Percentiles rank a stretch among this genome's conserved stretches.
phyloP scores from a whole-genome alignment of 2,797 vertebrate genomes.

The Micromesistius poutassou region DNA sequence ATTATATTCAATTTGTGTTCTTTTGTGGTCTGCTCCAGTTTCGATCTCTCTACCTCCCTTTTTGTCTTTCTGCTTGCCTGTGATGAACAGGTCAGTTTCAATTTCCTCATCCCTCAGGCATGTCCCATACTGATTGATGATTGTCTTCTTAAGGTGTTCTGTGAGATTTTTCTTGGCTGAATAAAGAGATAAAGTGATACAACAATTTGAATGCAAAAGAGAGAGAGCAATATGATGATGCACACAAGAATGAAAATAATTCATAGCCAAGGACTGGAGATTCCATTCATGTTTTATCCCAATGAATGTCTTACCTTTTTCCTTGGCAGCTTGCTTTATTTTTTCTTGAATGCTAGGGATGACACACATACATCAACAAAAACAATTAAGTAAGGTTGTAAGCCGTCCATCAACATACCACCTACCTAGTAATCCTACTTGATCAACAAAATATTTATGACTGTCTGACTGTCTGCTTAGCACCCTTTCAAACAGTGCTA shows the following conservation, averaged over 20 bases:
- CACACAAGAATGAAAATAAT: neutral
- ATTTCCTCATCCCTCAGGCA: fast-evolving
- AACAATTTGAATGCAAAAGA: neutral
- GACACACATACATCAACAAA: neutral
- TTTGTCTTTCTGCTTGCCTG: neutral
- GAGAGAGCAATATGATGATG: neutral
- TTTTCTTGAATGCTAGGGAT: neutral
- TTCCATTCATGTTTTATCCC: neutral
- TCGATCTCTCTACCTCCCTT: neutral
- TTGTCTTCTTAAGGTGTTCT: neutral
- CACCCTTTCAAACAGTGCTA: too few species aligned
- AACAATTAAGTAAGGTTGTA: neutral
- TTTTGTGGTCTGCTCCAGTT: neutral
- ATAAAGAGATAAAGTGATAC: neutral
- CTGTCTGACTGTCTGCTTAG: too few species aligned
- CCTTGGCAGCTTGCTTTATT: neutral
- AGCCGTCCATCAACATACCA: too few species aligned
- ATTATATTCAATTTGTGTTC: neutral
- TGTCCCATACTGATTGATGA: neutral
- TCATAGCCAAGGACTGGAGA: neutral
- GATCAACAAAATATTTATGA: too few species aligned
- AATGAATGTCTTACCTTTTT: neutral
- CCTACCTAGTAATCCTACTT: too few species aligned
- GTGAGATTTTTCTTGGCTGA: fast-evolving
- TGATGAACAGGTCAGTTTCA: slow-evolving; percentile 1